These are phyloP conservation scores for Poecilia picta DNA, from an alignment of 2,797 vertebrate species.

Conservation along the genomic window DNA sequence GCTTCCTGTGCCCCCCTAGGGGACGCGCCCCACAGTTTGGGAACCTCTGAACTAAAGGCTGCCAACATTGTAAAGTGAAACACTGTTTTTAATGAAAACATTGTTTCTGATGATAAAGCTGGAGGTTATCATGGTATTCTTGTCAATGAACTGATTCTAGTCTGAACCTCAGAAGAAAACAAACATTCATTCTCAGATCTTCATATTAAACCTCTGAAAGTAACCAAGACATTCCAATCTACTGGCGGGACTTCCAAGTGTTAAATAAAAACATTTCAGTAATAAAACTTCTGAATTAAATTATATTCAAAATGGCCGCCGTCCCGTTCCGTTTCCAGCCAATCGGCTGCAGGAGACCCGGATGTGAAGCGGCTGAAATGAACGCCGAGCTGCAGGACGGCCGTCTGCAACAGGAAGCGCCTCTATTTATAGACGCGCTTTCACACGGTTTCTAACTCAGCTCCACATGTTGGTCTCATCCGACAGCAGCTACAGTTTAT, in stretches of 20 bases:
- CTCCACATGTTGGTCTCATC: neutral
- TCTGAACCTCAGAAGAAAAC: neutral
- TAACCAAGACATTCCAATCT: no score
- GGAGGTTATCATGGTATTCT: no score
- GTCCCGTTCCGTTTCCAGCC: neutral
- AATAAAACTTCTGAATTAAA: neutral
- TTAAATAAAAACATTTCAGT: neutral
- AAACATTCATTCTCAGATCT: neutral
- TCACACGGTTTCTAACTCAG: neutral
- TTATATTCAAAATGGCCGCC: neutral
- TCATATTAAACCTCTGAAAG: no score
- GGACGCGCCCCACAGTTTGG: no score
- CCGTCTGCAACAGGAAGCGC: neutral
- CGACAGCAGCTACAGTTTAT: neutral
- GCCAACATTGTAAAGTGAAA: no score
- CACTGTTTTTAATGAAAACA: no score
- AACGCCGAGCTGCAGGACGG: neutral
- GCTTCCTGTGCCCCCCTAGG: no score
- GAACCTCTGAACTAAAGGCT: no score
- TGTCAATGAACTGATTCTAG: neutral
- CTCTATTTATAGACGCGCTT: neutral
- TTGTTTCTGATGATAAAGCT: no score
- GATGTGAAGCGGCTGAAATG: neutral
- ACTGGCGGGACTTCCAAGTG: no score
- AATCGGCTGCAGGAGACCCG: neutral